Evolutionary conservation across 2,888 invertebrate genomes (phyloP), one percentile per base, ranked within the genome.

Genomic region (Leptogaster cylindrica): DNA sequence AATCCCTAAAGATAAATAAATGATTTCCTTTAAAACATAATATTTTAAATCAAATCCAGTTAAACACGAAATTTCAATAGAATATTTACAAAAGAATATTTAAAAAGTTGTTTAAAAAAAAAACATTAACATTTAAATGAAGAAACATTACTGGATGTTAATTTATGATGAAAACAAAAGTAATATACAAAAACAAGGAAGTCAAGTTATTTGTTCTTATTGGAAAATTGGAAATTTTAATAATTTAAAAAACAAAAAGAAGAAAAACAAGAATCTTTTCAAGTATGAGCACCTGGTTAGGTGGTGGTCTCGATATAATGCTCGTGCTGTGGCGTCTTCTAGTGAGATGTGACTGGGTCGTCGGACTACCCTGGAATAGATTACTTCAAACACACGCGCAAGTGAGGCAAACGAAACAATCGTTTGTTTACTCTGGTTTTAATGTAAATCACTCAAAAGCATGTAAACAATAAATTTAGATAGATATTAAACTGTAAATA

Each of bases 291-390:
- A 65, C 81, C 81, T 81, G 81, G 77, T 80, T 80, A 76, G 80
- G 77, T 73, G 79, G 77, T 73, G 80, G 79, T 77, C 81, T 80
- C 74, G 80, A 79, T 75, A 81, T 79, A 75, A 79, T 81, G 77
- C 81, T 81, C 79, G 89, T 89, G 83, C 89, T 89, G 85, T 90
- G 89, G 75, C 89, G 86, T 78, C 89, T 86, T 80, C 87, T 85
- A 76, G 89, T 89, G 82, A 89, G 86, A 81, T 87, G 87, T 78
- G 87, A 78, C 66, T 79, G 81, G 79, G 83, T 81, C 78, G 84
- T 83, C 75, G 85, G 84, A 80, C 84, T 85, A 82, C 84, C 85
- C 84, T 85, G 80, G 71, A 80, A 67, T 63, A 52, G 66, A 65
- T 65, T 48, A 67, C 63, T 68, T 68, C 58, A 67, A 74, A 74